phyloP scores from a whole-genome alignment of 1,140 invertebrate genomes.

The Drosophila sturtevanti region DNA sequence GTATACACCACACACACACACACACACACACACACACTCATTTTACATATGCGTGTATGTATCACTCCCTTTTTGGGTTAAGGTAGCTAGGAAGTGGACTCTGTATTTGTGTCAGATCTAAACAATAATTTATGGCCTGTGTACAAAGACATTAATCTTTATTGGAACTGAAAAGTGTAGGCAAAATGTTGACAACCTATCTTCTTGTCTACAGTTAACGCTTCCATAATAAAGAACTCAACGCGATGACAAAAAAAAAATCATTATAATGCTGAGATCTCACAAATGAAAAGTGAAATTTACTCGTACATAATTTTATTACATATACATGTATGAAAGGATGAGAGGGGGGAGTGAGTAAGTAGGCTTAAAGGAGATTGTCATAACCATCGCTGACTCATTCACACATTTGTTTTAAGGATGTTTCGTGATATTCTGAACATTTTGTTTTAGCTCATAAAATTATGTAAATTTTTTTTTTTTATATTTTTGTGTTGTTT shows the following conservation, averaged over 20 bases:
- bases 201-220: conserved; percentile 21
- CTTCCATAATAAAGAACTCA: conserved; percentile 23
- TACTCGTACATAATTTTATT: too few relatives aligned
- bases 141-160: conserved; percentile 75
- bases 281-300: not conserved
- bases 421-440: not conserved
- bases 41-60: not conserved
- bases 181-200: conserved; percentile 56
- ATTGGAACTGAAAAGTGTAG: conserved; percentile 73
- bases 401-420: not conserved
- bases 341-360: not conserved
- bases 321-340: too few relatives aligned
- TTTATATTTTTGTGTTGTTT: conserved; percentile 7
- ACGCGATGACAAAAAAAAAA: conserved; percentile 4
- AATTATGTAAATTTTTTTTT: conserved; percentile 1
- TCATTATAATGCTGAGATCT: conserved; percentile 14
- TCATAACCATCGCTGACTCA: conserved; percentile 1
- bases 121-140: conserved; percentile 76
- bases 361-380: not conserved
- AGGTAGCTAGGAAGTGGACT: conserved; percentile 10
- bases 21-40: conserved; percentile 51
- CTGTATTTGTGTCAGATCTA: conserved; percentile 21
- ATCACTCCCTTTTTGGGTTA: not conserved
- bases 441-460: conserved; percentile 5
- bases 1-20: conserved; percentile 50